Conservation (phyloP, 2,888 invertebrate genomes). For the Brachycybe producta region DNA sequence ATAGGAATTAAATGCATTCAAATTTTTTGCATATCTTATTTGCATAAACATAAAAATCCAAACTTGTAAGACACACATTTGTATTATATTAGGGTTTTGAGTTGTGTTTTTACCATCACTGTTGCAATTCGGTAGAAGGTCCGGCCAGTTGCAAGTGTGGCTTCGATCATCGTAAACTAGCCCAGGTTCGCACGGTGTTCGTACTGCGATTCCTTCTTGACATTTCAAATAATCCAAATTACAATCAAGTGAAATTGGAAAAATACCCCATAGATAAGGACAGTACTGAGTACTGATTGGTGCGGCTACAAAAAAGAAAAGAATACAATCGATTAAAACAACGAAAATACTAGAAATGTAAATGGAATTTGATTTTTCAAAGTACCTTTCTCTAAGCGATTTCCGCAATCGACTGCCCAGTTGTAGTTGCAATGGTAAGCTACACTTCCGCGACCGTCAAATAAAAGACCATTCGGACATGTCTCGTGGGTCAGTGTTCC, state of each 20-base stretch:
- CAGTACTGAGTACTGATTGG: slow-evolving; percentile 26
- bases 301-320: slow-evolving; percentile 12
- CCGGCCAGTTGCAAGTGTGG: slow-evolving; percentile 89
- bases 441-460: slow-evolving; percentile 75
- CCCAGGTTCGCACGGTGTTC: slow-evolving; percentile 62
- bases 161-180: slow-evolving; percentile 75
- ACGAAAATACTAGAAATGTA: not conserved
- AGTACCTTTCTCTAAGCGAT: slow-evolving; percentile 30
- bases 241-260: slow-evolving; percentile 63
- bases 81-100: not conserved
- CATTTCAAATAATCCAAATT: slow-evolving; percentile 78
- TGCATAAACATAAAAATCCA: too few species aligned
- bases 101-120: slow-evolving; percentile 57
- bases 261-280: slow-evolving; percentile 62
- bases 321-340: not conserved
- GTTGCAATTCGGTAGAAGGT: slow-evolving; percentile 68
- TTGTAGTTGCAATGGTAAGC: slow-evolving; percentile 88
- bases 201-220: slow-evolving; percentile 63
- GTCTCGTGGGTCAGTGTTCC: slow-evolving; percentile 78
- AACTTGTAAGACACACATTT: too few species aligned
- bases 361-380: too few species aligned
- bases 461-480: slow-evolving; percentile 81
- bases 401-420: slow-evolving; percentile 80
- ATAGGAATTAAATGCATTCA: too few species aligned
- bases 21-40: too few species aligned